Evolutionary conservation across 1,140 invertebrate genomes (phyloP).

Genomic region (Brachionus calyciflorus): DNA sequence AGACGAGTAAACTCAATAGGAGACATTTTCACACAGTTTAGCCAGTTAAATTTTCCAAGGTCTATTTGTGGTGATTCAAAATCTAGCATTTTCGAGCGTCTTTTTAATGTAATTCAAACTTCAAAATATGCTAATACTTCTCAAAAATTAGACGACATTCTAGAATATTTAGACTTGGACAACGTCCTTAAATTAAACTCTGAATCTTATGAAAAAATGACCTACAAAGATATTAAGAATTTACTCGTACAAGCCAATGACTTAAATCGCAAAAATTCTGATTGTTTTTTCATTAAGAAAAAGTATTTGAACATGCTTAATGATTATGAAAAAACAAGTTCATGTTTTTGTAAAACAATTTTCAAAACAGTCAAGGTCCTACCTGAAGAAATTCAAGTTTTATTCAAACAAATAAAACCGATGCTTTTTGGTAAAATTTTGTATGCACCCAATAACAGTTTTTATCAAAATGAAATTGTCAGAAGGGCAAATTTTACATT

Average conservation of each 20-base stretch:
- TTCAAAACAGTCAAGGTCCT: conserved; percentile 51
- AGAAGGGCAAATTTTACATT: conserved; percentile 53
- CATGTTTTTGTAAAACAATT: conserved; percentile 53
- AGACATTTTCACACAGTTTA: background rate
- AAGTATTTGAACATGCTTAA: background rate
- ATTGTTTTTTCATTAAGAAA: conserved; percentile 17
- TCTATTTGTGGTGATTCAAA: background rate
- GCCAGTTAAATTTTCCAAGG: background rate
- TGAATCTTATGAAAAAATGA: background rate
- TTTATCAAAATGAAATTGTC: conserved; percentile 49
- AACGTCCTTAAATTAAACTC: background rate
- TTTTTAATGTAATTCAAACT: background rate
- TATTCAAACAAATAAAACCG: conserved; percentile 63
- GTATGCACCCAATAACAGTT: conserved; percentile 61
- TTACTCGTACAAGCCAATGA: conserved; percentile 11
- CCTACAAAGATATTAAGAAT: background rate
- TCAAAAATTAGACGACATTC: background rate
- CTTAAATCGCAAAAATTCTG: conserved; percentile 1
- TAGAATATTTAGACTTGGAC: conserved; percentile 5
- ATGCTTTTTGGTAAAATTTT: conserved; percentile 63
- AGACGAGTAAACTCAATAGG: background rate
- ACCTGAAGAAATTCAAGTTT: conserved; percentile 52
- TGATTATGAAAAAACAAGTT: conserved; percentile 53
- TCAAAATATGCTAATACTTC: background rate
- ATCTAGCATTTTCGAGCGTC: background rate